Conservation (phyloP, 2,113 vertebrate species). For the Mola mola region DNA sequence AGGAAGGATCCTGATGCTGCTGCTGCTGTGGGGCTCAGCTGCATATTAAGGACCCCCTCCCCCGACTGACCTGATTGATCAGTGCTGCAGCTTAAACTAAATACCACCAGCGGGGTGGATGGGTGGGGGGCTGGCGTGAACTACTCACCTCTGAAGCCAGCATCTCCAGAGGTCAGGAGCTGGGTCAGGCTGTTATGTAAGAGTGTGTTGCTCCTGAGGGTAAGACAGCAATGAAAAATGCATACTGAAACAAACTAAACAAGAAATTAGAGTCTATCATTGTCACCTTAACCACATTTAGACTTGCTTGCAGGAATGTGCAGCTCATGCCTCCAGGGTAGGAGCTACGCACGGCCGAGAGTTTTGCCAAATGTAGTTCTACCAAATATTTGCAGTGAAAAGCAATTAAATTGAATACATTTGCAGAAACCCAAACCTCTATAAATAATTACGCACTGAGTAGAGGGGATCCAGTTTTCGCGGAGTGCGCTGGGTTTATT, state of each 20-base stretch:
- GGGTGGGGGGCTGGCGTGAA: too few species aligned
- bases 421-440: conserved; percentile 75
- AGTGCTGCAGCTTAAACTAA: conserved; percentile 1
- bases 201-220: background rate
- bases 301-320: conserved; percentile 44
- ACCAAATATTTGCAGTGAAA: conserved; percentile 78
- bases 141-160: conserved; percentile 27
- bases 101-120: background rate
- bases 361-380: conserved; percentile 73
- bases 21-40: conserved; percentile 35
- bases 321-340: conserved; percentile 26
- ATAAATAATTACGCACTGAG: conserved; percentile 65
- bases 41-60: conserved; percentile 31
- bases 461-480: conserved; percentile 49
- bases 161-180: conserved; percentile 12
- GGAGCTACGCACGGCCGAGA: conserved; percentile 11
- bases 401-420: conserved; percentile 76
- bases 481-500: conserved; percentile 57
- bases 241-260: conserved; percentile 2
- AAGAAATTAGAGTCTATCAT: background rate
- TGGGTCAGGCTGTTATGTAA: conserved; percentile 26
- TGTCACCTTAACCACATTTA: conserved; percentile 24
- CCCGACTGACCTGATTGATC: conserved; percentile 11
- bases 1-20: conserved; percentile 22
- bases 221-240: conserved; percentile 1